These are phyloP conservation scores for Poecilia gillii DNA, from an alignment of 2,797 vertebrate species.

Conservation along the genomic window DNA sequence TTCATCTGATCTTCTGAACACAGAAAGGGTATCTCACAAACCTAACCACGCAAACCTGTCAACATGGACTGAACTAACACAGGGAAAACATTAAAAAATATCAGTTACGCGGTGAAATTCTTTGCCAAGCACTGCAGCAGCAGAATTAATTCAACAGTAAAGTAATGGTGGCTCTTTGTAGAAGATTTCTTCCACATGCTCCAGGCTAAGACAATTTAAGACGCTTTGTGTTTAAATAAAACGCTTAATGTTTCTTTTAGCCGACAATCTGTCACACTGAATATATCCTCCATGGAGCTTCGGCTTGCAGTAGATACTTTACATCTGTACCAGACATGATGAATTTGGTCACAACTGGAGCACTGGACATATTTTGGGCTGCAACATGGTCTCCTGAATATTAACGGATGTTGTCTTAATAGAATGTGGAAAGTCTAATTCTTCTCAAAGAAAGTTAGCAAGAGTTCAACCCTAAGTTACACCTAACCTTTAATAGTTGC, in stretches of 20 bases:
- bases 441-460: not conserved
- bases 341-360: constrained; percentile 11
- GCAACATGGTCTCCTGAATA: not conserved
- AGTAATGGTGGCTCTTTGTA: not conserved
- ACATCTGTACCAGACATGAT: constrained; percentile 33
- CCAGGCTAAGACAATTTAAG: constrained; percentile 12
- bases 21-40: not conserved
- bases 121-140: not conserved
- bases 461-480: not conserved
- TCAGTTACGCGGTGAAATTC: not conserved
- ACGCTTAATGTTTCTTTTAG: constrained; percentile 47
- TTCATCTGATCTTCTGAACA: not conserved
- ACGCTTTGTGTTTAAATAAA: constrained; percentile 36
- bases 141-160: not conserved
- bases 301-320: constrained; percentile 48
- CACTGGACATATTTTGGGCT: not conserved
- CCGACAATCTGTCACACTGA: constrained; percentile 55
- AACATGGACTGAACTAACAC: not conserved
- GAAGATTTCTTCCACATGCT: not conserved
- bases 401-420: not conserved
- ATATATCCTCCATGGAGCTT: constrained; percentile 45
- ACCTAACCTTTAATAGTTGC: not conserved
- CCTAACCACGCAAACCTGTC: not conserved
- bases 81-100: not conserved
- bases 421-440: not conserved